These are phyloP conservation scores for Meandrina meandrites DNA, from an alignment of 92 coral and sea anemone species.

Conservation along the genomic window DNA sequence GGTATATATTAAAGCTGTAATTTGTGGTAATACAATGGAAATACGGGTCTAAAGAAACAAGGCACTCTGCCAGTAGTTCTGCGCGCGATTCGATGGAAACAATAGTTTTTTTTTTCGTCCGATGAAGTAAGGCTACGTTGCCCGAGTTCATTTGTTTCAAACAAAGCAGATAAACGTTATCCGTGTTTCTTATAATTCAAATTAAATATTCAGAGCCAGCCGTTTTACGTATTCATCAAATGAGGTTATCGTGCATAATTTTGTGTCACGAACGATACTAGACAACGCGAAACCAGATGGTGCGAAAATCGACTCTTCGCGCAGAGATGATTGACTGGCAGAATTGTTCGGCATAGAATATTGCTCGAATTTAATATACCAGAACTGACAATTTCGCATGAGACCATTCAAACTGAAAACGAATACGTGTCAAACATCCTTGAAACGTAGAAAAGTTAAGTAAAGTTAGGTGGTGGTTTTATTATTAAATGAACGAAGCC, in stretches of 20 bases:
- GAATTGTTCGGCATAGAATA: too few relatives aligned
- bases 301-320: background rate
- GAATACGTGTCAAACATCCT: background rate
- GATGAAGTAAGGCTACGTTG: background rate
- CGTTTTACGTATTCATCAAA: background rate
- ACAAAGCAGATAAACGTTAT: background rate
- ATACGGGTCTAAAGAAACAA: background rate
- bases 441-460: background rate
- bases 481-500: too few relatives aligned
- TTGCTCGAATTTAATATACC: too few relatives aligned
- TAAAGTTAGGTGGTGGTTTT: background rate
- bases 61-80: background rate
- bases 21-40: background rate
- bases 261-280: background rate
- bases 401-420: too few relatives aligned
- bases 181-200: too few relatives aligned
- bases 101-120: background rate
- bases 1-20: too few relatives aligned
- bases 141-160: background rate
- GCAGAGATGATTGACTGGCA: background rate
- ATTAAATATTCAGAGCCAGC: constrained; percentile 1
- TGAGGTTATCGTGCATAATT: background rate
- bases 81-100: background rate
- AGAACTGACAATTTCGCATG: too few relatives aligned
- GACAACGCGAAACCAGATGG: background rate